Evolutionary conservation across 2,113 vertebrate species (phyloP).

Genomic region (Rhizomys pruinosus): DNA sequence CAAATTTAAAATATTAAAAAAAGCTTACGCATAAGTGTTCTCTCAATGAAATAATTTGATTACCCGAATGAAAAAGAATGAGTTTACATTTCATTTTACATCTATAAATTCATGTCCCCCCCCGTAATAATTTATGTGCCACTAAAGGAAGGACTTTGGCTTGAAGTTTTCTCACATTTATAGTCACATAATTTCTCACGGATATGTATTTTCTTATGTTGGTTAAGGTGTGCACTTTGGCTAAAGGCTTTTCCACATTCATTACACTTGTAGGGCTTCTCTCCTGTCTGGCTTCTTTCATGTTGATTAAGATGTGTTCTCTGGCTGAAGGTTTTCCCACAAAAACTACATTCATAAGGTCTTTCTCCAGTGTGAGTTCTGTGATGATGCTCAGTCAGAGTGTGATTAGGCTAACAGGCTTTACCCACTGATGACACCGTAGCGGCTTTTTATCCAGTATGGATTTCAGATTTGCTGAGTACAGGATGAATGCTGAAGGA

Average conservation of each 20-base stretch:
- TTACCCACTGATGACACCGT: constrained; percentile 78
- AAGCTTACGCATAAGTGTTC: constrained; percentile 41
- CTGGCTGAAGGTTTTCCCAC: constrained; percentile 80
- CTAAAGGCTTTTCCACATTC: constrained; percentile 81
- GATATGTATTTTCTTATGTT: constrained; percentile 78
- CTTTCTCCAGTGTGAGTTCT: constrained; percentile 89
- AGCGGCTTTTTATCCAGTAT: constrained; percentile 82
- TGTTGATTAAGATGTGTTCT: constrained; percentile 79
- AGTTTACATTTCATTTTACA: constrained; percentile 56
- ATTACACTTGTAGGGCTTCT: constrained; percentile 75
- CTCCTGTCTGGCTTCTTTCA: constrained; percentile 77
- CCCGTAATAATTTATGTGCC: constrained; percentile 58
- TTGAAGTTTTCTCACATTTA: constrained; percentile 62
- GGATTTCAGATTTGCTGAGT: constrained; percentile 80
- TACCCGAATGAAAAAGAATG: constrained; percentile 9
- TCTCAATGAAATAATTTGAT: constrained; percentile 18
- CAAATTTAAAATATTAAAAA: no score
- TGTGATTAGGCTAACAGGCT: constrained; percentile 78
- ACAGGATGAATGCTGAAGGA: constrained; percentile 79
- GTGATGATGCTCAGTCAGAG: constrained; percentile 82
- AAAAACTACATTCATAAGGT: constrained; percentile 86
- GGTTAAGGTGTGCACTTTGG: constrained; percentile 76
- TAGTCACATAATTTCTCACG: constrained; percentile 75
- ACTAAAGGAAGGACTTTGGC: constrained; percentile 16
- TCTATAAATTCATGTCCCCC: constrained; percentile 57